phyloP scores from a whole-genome alignment of 30 jellyfish, hydroid and myxozoan species.

The Aurelia aurita complex sp. Pacific region DNA sequence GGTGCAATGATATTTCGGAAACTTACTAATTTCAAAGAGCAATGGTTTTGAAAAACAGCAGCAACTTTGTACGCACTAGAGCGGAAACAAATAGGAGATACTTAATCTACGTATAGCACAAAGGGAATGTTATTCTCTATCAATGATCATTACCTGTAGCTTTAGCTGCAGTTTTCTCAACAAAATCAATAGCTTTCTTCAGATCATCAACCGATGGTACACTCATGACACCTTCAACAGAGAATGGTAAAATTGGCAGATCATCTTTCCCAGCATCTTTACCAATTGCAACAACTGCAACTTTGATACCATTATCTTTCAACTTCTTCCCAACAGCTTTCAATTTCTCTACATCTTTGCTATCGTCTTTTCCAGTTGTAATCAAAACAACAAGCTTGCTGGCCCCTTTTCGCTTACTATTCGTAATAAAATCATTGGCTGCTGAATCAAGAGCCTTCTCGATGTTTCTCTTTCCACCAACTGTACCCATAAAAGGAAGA shows the following conservation, averaged over 20 bases:
- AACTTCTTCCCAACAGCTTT: constrained; percentile 4
- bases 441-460: neutral
- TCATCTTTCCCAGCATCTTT: neutral
- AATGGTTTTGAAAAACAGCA: too few relatives aligned
- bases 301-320: neutral
- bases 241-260: neutral
- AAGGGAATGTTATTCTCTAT: too few relatives aligned
- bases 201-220: neutral
- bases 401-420: neutral
- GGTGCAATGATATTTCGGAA: too few relatives aligned
- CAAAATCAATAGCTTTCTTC: neutral
- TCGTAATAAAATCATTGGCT: neutral
- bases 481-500: neutral
- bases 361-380: constrained; percentile 28
- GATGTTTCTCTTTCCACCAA: constrained; percentile 21
- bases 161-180: constrained; percentile 52
- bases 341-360: neutral
- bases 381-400: constrained; percentile 52
- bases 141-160: constrained; percentile 28
- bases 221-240: neutral
- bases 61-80: too few relatives aligned
- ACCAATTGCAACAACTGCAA: constrained; percentile 59
- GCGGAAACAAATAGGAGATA: too few relatives aligned
- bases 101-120: too few relatives aligned
- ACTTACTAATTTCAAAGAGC: too few relatives aligned